These are phyloP conservation scores for Esox masquinongy DNA, from an alignment of 2,797 vertebrate genomes.

Conservation along the genomic window DNA sequence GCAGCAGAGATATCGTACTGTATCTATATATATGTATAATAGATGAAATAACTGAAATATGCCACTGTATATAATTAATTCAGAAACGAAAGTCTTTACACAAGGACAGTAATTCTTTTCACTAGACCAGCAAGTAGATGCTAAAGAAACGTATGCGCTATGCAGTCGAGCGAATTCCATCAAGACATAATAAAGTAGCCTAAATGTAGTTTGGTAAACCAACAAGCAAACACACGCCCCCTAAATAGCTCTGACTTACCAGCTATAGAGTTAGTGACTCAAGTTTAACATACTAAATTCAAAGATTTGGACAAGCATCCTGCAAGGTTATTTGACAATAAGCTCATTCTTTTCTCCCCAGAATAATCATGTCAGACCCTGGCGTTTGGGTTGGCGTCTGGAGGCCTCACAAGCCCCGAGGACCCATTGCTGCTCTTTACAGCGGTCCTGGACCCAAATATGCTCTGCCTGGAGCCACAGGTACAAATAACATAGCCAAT, in stretches of 20 bases:
- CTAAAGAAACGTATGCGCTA: background rate
- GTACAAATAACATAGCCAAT: constrained; percentile 53
- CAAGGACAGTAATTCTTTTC: no score
- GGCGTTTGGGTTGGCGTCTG: constrained; percentile 83
- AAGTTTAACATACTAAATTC: no score
- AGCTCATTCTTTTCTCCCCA: background rate
- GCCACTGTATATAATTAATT: no score
- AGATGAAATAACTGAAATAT: background rate
- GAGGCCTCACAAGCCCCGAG: constrained; percentile 86
- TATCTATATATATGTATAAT: background rate
- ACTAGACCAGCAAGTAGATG: background rate
- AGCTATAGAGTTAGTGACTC: no score
- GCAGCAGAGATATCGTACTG: background rate
- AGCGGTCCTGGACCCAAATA: constrained; percentile 88
- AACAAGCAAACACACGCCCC: no score
- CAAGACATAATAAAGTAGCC: background rate
- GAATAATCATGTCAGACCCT: constrained; percentile 59
- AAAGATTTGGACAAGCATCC: background rate
- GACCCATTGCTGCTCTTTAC: constrained; percentile 85
- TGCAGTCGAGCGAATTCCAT: background rate
- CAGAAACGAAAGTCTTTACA: no score
- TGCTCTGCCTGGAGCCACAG: constrained; percentile 81
- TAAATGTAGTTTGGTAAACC: no score
- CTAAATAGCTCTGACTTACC: no score
- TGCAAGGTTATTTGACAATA: background rate